Conservation (phyloP, 2,797 vertebrate genomes). For the Urosaurus nigricauda region DNA sequence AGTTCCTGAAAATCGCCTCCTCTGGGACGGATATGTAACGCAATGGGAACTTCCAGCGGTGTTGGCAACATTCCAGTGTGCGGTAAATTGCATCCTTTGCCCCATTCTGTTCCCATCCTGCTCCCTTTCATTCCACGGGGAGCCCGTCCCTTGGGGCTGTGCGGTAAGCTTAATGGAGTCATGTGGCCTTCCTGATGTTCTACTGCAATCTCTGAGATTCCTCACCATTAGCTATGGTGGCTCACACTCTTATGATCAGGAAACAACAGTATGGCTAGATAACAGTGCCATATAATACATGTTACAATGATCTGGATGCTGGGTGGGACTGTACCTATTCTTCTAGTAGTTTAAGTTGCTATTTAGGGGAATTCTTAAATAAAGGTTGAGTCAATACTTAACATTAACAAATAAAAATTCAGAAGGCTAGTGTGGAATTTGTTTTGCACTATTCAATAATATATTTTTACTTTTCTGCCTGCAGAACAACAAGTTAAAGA, state of each 20-base stretch:
- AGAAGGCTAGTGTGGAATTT: background rate
- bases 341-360: background rate
- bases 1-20: too few relatives aligned
- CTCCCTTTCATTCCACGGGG: too few relatives aligned
- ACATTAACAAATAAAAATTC: background rate
- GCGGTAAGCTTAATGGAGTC: too few relatives aligned
- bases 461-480: background rate
- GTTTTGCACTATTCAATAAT: background rate
- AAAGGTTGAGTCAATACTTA: background rate
- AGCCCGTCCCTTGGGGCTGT: too few relatives aligned
- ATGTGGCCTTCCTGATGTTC: background rate
- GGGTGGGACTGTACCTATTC: background rate
- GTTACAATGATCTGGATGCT: background rate
- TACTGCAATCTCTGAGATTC: background rate
- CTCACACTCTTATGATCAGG: too few relatives aligned
- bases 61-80: too few relatives aligned
- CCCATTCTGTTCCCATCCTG: too few relatives aligned
- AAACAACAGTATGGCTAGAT: too few relatives aligned
- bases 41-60: too few relatives aligned
- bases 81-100: too few relatives aligned
- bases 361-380: background rate
- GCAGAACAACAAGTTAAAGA: background rate
- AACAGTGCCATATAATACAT: background rate
- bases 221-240: too few relatives aligned
- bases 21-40: too few relatives aligned